Percentiles rank a stretch among this genome's conserved stretches.
These are phyloP conservation scores for Rallus limicola DNA, from an alignment of 2,113 vertebrate species.

Conservation along the genomic window DNA sequence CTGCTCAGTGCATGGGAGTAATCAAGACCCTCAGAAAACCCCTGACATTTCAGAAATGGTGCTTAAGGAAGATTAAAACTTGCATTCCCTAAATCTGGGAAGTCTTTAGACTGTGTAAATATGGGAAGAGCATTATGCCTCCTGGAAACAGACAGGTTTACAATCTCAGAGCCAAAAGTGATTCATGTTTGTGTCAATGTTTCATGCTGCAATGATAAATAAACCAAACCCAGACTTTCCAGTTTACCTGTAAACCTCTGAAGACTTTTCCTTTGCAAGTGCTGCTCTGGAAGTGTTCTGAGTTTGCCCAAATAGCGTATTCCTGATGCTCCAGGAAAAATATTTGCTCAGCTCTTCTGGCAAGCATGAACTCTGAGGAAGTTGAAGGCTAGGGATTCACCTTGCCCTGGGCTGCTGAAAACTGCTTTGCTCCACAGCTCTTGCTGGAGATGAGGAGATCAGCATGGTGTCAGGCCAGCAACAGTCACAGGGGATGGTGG, in stretches of 20 bases:
- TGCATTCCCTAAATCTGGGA: not conserved
- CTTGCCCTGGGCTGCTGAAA: conserved; percentile 56
- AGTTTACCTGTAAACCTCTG: not conserved
- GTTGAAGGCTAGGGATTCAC: conserved; percentile 19
- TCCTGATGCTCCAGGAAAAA: not conserved
- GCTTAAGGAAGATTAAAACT: not conserved
- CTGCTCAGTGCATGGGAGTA: not conserved
- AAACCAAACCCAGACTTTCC: not conserved
- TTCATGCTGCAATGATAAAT: not conserved
- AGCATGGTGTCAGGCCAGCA: not conserved
- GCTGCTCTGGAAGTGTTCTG: not conserved
- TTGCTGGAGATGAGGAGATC: not conserved
- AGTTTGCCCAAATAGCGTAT: conserved; percentile 23
- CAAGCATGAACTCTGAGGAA: not conserved
- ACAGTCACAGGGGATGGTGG: not conserved
- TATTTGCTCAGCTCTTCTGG: conserved; percentile 62
- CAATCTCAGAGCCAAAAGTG: not conserved
- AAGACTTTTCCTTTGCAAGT: not conserved
- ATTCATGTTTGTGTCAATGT: not conserved
- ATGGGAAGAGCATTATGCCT: not conserved
- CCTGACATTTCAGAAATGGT: not conserved
- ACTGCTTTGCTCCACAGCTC: conserved; percentile 44
- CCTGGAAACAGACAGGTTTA: not conserved
- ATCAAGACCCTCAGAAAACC: not conserved
- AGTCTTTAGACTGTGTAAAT: not conserved